Evolutionary conservation across 2,797 vertebrate genomes (phyloP), one percentile per base, ranked within the genome.

Genomic region (Hydrolagus colliei): DNA sequence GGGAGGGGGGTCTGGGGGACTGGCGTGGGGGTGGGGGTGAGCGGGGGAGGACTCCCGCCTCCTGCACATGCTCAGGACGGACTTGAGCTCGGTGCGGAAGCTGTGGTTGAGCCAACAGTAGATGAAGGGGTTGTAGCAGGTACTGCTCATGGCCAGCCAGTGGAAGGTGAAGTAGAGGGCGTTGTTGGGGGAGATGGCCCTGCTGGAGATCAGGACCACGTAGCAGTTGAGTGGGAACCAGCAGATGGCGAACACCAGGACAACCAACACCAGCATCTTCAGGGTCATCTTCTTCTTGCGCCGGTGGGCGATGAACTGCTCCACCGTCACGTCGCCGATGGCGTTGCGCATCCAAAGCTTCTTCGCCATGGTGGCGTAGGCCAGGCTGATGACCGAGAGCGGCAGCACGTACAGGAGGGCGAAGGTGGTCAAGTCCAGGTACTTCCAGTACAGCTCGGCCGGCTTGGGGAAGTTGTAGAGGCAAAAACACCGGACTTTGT

Each of bases 81-180:
- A 82, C 72, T 88, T 86, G 79, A 91, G 89, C 89, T 95, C 95
- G 71, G 94, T 92, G 75, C 95, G 93, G 90, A 98, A 98, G 86
- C 89, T 95, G 84, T 96, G 93, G 0, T 97, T 97, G 82, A 98
- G 92, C 91, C 96, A 97, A 88, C 95, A 98, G 92, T 97, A 97
- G 89, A 98, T 96, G 91, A 96, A 98, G 35, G 96, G 96, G 88
- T 98, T 97, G 93, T 97, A 97, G 90, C 96, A 98, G 80, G 96
- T 96, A 88, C 96, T 96, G 92, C 96, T 97, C 96, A 97, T 97
- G 78, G 96, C 96, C 4, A 98, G 93, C 96, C 96, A 98, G 90
- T 97, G 96, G 86, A 97, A 96, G 88, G 94, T 94, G n/a, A 98
- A 97, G 88, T 96, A 98, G 14, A 96, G 88, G n/a, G 91, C 92